Evolutionary conservation across 1,140 invertebrate genomes (phyloP), one percentile per base, ranked within the genome.

Genomic region (Portunus trituberculatus): DNA sequence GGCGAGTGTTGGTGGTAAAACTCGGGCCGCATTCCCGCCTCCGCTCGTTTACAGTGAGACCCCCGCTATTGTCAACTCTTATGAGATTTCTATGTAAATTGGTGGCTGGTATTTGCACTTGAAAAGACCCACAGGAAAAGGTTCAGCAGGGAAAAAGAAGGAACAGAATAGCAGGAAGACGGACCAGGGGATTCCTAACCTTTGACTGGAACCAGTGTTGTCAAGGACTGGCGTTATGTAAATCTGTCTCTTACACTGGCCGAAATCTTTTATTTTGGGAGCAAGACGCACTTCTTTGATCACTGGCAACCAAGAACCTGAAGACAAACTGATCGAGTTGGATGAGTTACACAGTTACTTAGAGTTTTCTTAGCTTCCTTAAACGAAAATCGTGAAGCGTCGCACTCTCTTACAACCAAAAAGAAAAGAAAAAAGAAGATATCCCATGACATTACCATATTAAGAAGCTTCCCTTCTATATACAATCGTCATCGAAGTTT

Each of bases 1-100:
- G 31, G 31, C 25, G 84, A 87, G 31, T 39, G 25, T 31, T 87
- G 31, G 14, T 87, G 84, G 39, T 59, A 46, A 46, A 46, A 29
- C 32, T 59, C 46, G 12, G 16, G 45, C 16, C 14, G 28, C 32
- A 48, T 76, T 39, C 88, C 87, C 86, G 39, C 46, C 48, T 92
- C 91, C 88, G 94, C 20, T 95, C 91, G 91, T 92, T 95, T 95
- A 92, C 91, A 67, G 94, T 84, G 94, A 89, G 94, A 95, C 91
- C 94, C 94, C 48, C 29, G 76, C 94, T 45, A 95, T 95, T 95
- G 94, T 95, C 94, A 95, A 95, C 94, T 92, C 94, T 92, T 95
- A 95, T 95, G 94, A 92, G 94, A 95, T 95, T 95, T 95, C 94
- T 95, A 95, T 95, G 94, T 95, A 95, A 95, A 95, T 95, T 95